Evolutionary conservation across 2,888 invertebrate genomes (phyloP), one percentile per base, ranked within the genome.

Genomic region (Chirona hameri): DNA sequence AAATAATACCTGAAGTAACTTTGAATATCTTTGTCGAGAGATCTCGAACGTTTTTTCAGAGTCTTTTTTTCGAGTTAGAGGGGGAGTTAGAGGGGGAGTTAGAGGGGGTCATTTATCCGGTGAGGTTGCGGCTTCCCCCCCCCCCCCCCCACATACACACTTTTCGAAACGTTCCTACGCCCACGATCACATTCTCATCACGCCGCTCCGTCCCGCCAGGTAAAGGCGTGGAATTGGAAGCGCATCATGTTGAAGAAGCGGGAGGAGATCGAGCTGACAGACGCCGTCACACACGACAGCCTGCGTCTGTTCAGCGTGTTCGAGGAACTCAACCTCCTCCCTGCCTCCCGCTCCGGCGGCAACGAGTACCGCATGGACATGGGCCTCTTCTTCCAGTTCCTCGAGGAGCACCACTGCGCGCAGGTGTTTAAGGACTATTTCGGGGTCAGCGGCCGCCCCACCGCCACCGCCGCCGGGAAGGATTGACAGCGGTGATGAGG

Each of bases 151-250:
- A n/a, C n/a, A n/a, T n/a, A n/a, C n/a, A n/a, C n/a, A n/a, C n/a
- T n/a, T n/a, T n/a, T n/a, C n/a, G n/a, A n/a, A n/a, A n/a, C n/a
- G n/a, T n/a, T n/a, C n/a, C n/a, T n/a, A n/a, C n/a, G n/a, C n/a
- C n/a, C n/a, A n/a, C n/a, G n/a, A n/a, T n/a, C n/a, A n/a, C n/a
- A n/a, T n/a, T n/a, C n/a, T n/a, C n/a, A n/a, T n/a, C n/a, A 81
- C 39, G 84, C 79, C 79, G 39, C 76, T 76, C 82, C 57, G 80
- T 84, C 84, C 80, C 87, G 87, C 52, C 85, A 89, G 85, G 92
- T 97, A 14, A 93, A 93, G 87, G 89, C 92, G 46, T 91, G 96
- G 92, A 92, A 91, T 85, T 97, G 97, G 97, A 94, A 97, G 86
- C 93, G 92, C 89, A 94, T 97, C 85, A 89, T 91, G 82, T 89